A percentile compares a stretch with the other conserved stretches of the same genome.
These are phyloP conservation scores for Tetraodon nigroviridis DNA, from an alignment of 2,113 vertebrate species.

Conservation along the genomic window DNA sequence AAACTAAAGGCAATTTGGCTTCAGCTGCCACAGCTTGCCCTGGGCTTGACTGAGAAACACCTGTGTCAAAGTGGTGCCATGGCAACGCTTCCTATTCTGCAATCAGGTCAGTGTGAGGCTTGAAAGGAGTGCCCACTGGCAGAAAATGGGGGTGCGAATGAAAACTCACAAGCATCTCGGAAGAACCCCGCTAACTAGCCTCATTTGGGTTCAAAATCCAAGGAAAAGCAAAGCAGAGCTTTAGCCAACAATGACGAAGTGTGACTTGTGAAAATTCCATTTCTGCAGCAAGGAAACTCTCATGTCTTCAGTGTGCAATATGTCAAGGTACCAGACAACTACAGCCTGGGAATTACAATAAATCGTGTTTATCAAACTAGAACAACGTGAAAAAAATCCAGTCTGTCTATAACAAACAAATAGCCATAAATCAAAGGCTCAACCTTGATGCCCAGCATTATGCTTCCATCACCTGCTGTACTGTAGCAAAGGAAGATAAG, in stretches of 20 bases:
- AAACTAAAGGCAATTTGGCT: slow-evolving; percentile 48
- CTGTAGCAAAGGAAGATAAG: slow-evolving; percentile 32
- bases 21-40: slow-evolving; percentile 45
- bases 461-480: slow-evolving; percentile 52
- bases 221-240: neutral
- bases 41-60: slow-evolving; percentile 63
- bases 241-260: neutral
- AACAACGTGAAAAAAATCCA: slow-evolving; percentile 10
- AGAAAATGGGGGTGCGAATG: slow-evolving; percentile 16
- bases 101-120: slow-evolving; percentile 50
- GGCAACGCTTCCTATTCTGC: slow-evolving; percentile 61
- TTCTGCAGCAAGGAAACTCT: neutral
- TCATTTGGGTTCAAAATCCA: slow-evolving; percentile 5
- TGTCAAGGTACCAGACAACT: slow-evolving; percentile 3
- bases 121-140: slow-evolving; percentile 37
- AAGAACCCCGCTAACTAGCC: neutral
- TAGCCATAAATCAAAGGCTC: slow-evolving; percentile 23
- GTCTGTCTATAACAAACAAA: slow-evolving; percentile 22
- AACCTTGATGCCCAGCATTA: slow-evolving; percentile 39
- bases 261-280: too few relatives aligned
- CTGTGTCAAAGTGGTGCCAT: slow-evolving; percentile 62
- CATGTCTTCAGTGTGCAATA: slow-evolving; percentile 1
- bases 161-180: slow-evolving; percentile 38
- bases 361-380: slow-evolving; percentile 9
- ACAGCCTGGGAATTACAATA: slow-evolving; percentile 1